These are phyloP conservation scores for Danio tinwini DNA, from an alignment of 2,797 vertebrate species.

Conservation along the genomic window DNA sequence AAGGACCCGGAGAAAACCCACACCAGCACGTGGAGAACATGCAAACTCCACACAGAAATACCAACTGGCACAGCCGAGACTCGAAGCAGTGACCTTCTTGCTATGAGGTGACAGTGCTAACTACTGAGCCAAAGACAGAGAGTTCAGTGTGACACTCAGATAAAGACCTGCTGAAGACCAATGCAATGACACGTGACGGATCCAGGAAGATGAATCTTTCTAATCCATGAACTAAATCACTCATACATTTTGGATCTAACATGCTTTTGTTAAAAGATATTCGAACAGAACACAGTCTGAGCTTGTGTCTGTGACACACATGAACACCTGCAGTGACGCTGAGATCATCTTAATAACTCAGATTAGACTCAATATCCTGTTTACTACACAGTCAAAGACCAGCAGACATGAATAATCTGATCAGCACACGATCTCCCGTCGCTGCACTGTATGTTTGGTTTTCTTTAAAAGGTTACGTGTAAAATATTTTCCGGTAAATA, in stretches of 20 bases:
- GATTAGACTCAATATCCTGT: slow-evolving; percentile 10
- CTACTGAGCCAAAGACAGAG: too few species aligned
- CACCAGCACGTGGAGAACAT: too few species aligned
- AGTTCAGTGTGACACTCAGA: slow-evolving; percentile 23
- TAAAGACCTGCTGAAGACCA: slow-evolving; percentile 36
- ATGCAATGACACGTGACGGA: not conserved
- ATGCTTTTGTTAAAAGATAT: too few species aligned
- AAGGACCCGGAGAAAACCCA: too few species aligned
- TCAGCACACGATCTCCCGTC: too few species aligned
- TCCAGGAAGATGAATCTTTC: not conserved
- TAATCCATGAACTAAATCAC: not conserved
- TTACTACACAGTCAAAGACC: not conserved
- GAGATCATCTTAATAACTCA: not conserved
- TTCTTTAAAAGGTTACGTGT: not conserved
- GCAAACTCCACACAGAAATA: too few species aligned
- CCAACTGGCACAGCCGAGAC: too few species aligned
- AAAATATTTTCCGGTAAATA: not conserved
- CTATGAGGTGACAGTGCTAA: too few species aligned
- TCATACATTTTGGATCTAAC: not conserved
- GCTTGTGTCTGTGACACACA: not conserved
- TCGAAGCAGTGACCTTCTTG: too few species aligned
- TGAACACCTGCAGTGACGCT: not conserved
- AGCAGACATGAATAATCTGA: too few species aligned
- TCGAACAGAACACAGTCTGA: too few species aligned
- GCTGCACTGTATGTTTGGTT: too few species aligned